Base-by-base conservation (phyloP, 1,140 invertebrate species). In the Wasmannia auropunctata region DNA sequence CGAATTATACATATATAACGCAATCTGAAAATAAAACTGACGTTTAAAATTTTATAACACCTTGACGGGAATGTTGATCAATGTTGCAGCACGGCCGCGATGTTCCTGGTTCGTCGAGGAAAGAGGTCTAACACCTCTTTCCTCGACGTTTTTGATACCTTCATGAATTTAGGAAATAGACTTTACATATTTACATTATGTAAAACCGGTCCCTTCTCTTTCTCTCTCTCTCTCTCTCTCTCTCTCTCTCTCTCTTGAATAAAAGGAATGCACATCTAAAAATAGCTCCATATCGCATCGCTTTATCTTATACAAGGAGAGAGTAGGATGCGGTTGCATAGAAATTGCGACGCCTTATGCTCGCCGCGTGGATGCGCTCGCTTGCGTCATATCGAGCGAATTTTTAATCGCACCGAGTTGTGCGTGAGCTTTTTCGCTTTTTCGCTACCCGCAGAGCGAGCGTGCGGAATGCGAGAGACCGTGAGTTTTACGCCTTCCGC, bases 381-480 rank as follows among this genome's bases (percentile, higher is more conserved):
- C 46, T 65, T 49, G 58, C 58, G 58, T 79, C 43, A 79, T 67
- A 79, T 54, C 43, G 43, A 11, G n/a, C 31, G 60, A 51, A 67
- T 67, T 79, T 67, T 79, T 54, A 51, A 58, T 43, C 34, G 16
- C 3, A n/a, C 8, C 49, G 40, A 56, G 10, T 49, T n/a, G n/a
- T n/a, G 62, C 25, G 19, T 4, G 43, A 67, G 11, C 34, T 54
- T 43, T 37, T 31, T 70, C 22, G 22, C 37, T 2, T 7, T 40
- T 8, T 40, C 25, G 8, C 6, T 54, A 19, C 16, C 34, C 14
- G 22, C 63, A 25, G 34, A 16, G 37, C n/a, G 34, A 16, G 37
- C n/a, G 46, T n/a, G 58, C 31, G 67, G 65, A 58, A 65, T 63
- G 65, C 69, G 37, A 80, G 37, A 80, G 62, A 46, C 37, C 51